phyloP scores from a whole-genome alignment of 2,797 vertebrate species.

The Rhabdophis nuchalis region DNA sequence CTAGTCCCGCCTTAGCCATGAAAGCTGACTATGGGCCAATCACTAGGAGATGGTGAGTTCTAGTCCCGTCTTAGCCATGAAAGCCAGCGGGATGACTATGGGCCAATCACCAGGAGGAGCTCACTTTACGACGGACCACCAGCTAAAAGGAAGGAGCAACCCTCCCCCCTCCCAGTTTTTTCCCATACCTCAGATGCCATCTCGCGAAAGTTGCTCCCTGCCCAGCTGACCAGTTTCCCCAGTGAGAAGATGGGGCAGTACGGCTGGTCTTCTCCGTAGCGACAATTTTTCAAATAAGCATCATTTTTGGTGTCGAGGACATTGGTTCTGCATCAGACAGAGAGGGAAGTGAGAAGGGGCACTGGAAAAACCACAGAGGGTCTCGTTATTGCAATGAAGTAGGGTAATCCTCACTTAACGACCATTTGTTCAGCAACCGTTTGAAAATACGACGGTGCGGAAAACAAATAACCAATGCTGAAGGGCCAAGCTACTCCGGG shows the following conservation, averaged over 20 bases:
- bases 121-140: neutral
- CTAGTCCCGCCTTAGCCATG: too few species aligned
- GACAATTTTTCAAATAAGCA: neutral
- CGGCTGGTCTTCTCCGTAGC: neutral
- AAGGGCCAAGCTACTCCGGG: too few species aligned
- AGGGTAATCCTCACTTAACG: neutral
- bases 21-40: neutral
- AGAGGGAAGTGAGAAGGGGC: neutral
- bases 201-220: neutral
- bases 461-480: neutral
- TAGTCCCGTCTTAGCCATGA: too few species aligned
- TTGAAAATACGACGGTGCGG: neutral
- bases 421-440: neutral
- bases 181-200: neutral
- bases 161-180: fast-evolving
- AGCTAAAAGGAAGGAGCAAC: neutral
- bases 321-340: neutral
- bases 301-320: neutral
- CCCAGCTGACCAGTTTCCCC: neutral
- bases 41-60: neutral
- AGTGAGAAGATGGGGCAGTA: neutral
- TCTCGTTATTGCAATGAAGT: neutral
- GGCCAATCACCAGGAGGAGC: too few species aligned
- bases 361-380: neutral
- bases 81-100: neutral